Base-by-base conservation (phyloP, 2,797 vertebrate genomes). In the Myotis planiceps region DNA sequence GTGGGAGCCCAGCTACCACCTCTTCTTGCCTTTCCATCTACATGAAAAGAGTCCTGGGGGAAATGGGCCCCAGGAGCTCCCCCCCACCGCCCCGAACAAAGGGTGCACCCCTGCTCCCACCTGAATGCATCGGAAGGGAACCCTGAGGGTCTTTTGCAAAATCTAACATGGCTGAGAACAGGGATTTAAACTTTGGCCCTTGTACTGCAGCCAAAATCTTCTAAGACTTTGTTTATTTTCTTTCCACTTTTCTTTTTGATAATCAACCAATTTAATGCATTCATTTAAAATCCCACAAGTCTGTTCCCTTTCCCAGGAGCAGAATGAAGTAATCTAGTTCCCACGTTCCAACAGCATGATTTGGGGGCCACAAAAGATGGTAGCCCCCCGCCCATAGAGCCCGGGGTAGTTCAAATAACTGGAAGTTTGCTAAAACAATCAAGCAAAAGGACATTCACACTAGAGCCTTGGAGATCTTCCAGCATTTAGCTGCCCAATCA, bases 151-250 rank as follows among this genome's bases (percentile, higher is more conserved):
- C 87, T 94, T 87, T 92, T 8, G 32, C 49, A 93, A 90, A 92
- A 74, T 68, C 42, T 74, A 60, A 72, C 37, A 16, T 87, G 37
- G 76, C 49, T 75, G 69, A 79, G 68, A 93, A 69, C 68, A 90
- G 71, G 2, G n/a, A 93, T 86, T 96, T 95, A 72, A 90, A 96
- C 92, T 82, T 82, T 34, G 55, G 47, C 81, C 89, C 75, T n/a
- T 92, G 72, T 63, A 82, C 55, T n/a, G 4, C 63, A 80, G 92
- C 92, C 92, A 92, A 95, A 65, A 90, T 93, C 74, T 81, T 82
- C 8, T 84, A 94, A 94, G 84, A 88, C 51, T 76, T 95, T 86
- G 23, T 96, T 96, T 97, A 92, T 96, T 96, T 97, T 96, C 51
- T 95, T 81, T 90, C 90, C 87, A 55, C 55, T 92, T 96, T 88